Conservation (phyloP, 1,140 invertebrate species). For the Chymomyza costata region DNA sequence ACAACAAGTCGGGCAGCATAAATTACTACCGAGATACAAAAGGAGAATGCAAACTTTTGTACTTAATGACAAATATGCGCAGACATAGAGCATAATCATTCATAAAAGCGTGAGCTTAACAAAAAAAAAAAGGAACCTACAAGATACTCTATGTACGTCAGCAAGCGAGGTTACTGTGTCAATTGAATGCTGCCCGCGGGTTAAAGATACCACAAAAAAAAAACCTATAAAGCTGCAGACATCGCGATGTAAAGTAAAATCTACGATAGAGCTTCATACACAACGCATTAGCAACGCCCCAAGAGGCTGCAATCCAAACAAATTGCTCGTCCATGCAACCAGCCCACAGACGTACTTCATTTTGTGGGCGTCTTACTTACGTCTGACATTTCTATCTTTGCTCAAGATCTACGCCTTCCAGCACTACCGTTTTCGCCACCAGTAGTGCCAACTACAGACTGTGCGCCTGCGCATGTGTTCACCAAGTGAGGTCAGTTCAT, state of each 20-base stretch:
- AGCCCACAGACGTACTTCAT: constrained; percentile 14
- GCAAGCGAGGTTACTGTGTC: constrained; percentile 67
- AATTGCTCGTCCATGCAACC: constrained; percentile 44
- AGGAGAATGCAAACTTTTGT: constrained; percentile 21
- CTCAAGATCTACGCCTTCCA: too few species aligned
- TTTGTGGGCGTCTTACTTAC: constrained; percentile 19
- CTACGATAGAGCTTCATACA: constrained; percentile 32
- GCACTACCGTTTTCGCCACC: neutral
- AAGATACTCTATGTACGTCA: constrained; percentile 21
- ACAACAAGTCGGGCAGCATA: neutral
- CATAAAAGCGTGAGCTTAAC: constrained; percentile 18
- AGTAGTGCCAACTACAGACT: too few species aligned
- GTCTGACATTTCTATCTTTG: too few species aligned
- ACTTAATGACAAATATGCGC: constrained; percentile 35
- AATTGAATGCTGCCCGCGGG: constrained; percentile 32
- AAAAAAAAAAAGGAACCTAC: constrained; percentile 26
- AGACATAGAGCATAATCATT: constrained; percentile 46
- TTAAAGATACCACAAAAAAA: too few species aligned
- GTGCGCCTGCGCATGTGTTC: neutral
- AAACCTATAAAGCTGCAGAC: constrained; percentile 40
- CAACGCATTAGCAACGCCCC: constrained; percentile 45
- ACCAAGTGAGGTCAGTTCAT: too few species aligned
- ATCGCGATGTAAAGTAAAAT: constrained; percentile 19
- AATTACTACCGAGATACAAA: constrained; percentile 9
- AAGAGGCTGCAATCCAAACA: constrained; percentile 69